These are phyloP conservation scores for Nibea coibor DNA, from an alignment of 2,113 vertebrate species.

Conservation along the genomic window DNA sequence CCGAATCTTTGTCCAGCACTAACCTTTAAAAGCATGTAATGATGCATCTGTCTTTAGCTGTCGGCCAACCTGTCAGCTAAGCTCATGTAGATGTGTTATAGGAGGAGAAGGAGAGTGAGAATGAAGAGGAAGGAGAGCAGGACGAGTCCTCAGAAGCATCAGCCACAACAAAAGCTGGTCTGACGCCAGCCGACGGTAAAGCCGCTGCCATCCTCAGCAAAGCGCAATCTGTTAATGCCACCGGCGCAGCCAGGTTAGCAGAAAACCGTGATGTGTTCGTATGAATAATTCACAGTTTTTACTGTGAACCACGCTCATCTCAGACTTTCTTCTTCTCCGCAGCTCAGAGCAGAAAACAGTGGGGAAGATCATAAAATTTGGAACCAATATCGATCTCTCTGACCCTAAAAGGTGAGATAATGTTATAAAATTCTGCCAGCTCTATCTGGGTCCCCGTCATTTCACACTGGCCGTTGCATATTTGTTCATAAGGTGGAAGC, in stretches of 20 bases:
- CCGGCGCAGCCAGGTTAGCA: slow-evolving; percentile 63
- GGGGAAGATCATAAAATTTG: slow-evolving; percentile 92
- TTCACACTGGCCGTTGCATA: neutral
- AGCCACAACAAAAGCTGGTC: slow-evolving; percentile 59
- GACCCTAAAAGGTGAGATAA: slow-evolving; percentile 90
- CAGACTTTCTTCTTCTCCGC: slow-evolving; percentile 9
- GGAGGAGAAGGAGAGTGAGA: slow-evolving; percentile 92
- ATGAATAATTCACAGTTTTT: neutral
- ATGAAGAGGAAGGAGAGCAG: slow-evolving; percentile 86
- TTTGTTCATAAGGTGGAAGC: slow-evolving; percentile 88
- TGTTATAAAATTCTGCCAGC: neutral
- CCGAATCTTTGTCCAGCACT: neutral
- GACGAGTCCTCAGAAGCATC: slow-evolving; percentile 75
- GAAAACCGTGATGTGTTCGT: neutral
- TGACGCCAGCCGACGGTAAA: slow-evolving; percentile 24
- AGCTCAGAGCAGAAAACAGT: slow-evolving; percentile 86
- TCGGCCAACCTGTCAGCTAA: slow-evolving; percentile 59
- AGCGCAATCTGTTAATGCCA: slow-evolving; percentile 24
- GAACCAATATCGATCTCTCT: slow-evolving; percentile 95
- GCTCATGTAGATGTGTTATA: slow-evolving; percentile 74
- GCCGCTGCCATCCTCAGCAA: slow-evolving; percentile 45
- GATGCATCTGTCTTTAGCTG: slow-evolving; percentile 14
- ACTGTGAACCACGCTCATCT: slow-evolving; percentile 7
- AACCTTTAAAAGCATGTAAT: neutral
- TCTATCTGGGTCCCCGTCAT: neutral